A percentile compares a stretch with the other conserved stretches of the same genome.
These are phyloP conservation scores for Enteromius mattozi DNA, from an alignment of 2,797 vertebrate species.

Conservation along the genomic window DNA sequence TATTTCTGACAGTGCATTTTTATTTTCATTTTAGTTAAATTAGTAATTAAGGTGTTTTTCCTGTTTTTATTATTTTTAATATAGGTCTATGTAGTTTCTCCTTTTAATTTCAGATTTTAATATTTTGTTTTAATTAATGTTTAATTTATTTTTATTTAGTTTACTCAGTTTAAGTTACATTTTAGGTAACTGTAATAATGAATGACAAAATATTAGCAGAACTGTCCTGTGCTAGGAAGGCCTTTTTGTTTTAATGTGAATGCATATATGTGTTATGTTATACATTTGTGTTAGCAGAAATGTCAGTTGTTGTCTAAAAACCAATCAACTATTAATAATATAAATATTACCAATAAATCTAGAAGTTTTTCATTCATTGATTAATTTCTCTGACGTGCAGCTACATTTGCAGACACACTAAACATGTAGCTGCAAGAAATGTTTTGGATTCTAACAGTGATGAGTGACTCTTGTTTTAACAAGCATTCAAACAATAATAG, in stretches of 20 bases:
- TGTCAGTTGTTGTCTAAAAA: neutral
- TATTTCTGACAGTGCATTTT: neutral
- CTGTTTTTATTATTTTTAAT: neutral
- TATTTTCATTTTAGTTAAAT: neutral
- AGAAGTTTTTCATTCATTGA: neutral
- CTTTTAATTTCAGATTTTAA: neutral
- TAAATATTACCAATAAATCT: neutral
- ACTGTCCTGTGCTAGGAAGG: neutral
- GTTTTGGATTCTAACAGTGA: neutral
- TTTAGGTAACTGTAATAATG: neutral
- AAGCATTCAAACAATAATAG: neutral
- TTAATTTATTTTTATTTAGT: neutral
- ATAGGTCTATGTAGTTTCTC: neutral
- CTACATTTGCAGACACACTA: neutral
- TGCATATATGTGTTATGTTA: neutral
- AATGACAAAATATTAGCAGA: neutral
- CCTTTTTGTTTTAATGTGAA: neutral
- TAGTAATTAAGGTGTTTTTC: neutral
- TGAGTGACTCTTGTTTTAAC: neutral
- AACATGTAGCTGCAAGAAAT: neutral
- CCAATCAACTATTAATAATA: neutral
- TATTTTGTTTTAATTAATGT: neutral
- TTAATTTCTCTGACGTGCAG: neutral
- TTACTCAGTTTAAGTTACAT: neutral
- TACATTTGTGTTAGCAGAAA: neutral